phyloP scores from a whole-genome alignment of 2,888 invertebrate species.

The Caenorhabditis imperialis region DNA sequence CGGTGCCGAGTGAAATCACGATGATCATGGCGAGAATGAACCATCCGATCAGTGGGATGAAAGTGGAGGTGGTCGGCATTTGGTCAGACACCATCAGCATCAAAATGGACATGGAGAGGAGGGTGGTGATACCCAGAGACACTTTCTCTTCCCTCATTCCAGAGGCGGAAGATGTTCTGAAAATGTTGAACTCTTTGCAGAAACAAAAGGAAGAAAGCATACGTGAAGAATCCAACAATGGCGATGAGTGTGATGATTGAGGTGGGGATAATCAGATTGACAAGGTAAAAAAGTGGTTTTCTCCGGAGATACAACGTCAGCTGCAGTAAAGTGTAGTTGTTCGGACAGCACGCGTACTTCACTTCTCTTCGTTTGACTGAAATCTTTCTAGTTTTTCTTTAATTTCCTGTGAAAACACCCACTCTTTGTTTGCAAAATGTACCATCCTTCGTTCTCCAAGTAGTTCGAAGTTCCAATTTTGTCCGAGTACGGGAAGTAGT shows the following conservation, averaged over 20 bases:
- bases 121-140: slow-evolving; percentile 80
- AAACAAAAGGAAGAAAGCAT: slow-evolving; percentile 12
- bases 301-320: slow-evolving; percentile 72
- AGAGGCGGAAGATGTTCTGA: slow-evolving; percentile 79
- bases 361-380: slow-evolving; percentile 71
- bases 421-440: slow-evolving; percentile 72
- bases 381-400: slow-evolving; percentile 18
- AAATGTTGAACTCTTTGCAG: slow-evolving; percentile 17
- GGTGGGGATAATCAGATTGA: slow-evolving; percentile 78
- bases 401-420: neutral
- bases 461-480: slow-evolving; percentile 75
- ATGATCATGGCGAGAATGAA: slow-evolving; percentile 81
- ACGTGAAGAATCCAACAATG: slow-evolving; percentile 79
- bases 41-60: slow-evolving; percentile 80
- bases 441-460: slow-evolving; percentile 78
- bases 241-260: slow-evolving; percentile 77
- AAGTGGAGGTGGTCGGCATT: slow-evolving; percentile 81
- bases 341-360: slow-evolving; percentile 77
- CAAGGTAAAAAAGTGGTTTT: slow-evolving; percentile 77
- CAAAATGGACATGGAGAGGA: slow-evolving; percentile 80
- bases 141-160: slow-evolving; percentile 80
- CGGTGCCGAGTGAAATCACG: slow-evolving; percentile 80
- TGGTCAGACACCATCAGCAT: slow-evolving; percentile 80
- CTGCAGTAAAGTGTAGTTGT: slow-evolving; percentile 77
- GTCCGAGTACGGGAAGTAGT: slow-evolving; percentile 75